Conservation (phyloP, 2,797 vertebrate species). For the Clarias platycephalus region DNA sequence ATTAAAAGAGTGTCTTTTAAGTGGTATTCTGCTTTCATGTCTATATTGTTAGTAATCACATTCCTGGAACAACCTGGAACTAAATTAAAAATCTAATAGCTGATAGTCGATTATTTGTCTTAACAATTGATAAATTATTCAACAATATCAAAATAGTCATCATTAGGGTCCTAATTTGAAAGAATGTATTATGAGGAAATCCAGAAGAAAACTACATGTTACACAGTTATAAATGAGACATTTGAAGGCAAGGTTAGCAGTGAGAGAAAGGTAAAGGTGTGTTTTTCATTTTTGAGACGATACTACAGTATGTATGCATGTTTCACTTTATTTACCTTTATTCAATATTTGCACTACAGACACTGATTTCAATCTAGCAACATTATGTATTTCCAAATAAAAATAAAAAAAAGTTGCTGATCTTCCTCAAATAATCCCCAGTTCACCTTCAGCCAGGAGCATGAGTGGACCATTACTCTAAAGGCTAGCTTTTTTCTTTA, state of each 20-base stretch:
- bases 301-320: too few species aligned
- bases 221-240: background rate
- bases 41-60: too few species aligned
- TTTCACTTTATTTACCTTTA: too few species aligned
- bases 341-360: background rate
- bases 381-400: constrained; percentile 1
- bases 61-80: too few species aligned
- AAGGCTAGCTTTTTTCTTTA: constrained; percentile 59
- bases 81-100: too few species aligned
- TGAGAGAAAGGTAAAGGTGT: too few species aligned
- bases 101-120: too few species aligned
- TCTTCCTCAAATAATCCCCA: background rate
- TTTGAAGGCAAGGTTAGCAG: background rate
- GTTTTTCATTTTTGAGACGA: too few species aligned
- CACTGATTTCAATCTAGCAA: constrained; percentile 62
- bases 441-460: background rate
- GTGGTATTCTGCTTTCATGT: too few species aligned
- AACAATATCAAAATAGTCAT: background rate
- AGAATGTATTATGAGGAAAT: background rate
- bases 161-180: background rate
- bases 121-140: too few species aligned
- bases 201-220: background rate
- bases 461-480: background rate
- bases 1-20: too few species aligned
- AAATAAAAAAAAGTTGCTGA: constrained; percentile 7